phyloP scores from a whole-genome alignment of 2,797 vertebrate species.

The Eulemur coronatus region DNA sequence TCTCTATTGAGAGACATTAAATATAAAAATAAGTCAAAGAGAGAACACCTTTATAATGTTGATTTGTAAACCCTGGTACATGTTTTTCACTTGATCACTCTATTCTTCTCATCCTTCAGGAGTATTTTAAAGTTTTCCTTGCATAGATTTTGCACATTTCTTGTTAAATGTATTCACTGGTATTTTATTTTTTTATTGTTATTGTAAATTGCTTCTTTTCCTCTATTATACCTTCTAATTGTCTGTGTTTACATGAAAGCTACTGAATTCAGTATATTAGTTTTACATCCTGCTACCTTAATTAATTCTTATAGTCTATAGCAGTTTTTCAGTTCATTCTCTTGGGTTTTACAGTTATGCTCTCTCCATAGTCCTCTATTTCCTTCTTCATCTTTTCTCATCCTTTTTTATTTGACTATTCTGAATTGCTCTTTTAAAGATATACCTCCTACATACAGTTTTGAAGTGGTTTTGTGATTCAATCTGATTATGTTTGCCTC shows the following conservation, averaged over 20 bases:
- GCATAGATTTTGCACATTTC: background rate
- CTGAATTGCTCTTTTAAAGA: background rate
- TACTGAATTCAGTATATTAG: background rate
- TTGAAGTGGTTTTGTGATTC: background rate
- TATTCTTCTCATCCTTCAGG: background rate
- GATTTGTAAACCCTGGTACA: background rate
- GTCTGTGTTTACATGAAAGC: background rate
- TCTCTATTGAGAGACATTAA: background rate
- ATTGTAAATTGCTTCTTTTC: background rate
- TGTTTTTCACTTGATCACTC: background rate
- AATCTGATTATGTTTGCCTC: background rate
- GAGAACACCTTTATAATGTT: background rate
- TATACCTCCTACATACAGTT: background rate
- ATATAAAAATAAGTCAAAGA: background rate
- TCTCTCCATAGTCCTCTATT: background rate
- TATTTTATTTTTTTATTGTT: background rate
- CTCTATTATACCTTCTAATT: background rate
- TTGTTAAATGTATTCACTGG: background rate
- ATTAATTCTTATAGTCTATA: background rate
- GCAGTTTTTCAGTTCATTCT: background rate
- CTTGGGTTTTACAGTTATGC: background rate
- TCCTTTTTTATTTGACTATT: background rate
- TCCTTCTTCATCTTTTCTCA: background rate
- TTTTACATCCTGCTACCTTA: background rate
- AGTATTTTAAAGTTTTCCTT: background rate